These are phyloP conservation scores for Erannis defoliaria DNA, from an alignment of 2,888 invertebrate species.

Conservation along the genomic window DNA sequence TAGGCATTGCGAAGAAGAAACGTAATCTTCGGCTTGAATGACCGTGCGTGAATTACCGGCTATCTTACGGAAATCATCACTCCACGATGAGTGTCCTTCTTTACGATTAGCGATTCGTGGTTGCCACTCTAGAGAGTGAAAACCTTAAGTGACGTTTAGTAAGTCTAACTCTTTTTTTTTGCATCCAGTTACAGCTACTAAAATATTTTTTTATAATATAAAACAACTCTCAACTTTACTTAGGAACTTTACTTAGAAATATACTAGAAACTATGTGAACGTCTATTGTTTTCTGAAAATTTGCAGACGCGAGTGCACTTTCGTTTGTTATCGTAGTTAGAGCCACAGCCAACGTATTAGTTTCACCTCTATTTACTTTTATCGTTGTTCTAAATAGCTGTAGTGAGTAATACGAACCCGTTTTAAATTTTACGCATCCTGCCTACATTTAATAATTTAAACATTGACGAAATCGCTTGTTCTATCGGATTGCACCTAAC, in stretches of 20 bases:
- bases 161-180: no score
- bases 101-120: no score
- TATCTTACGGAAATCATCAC: no score
- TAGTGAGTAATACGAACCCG: constrained; percentile 29
- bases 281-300: constrained; percentile 14
- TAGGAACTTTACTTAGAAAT: not conserved
- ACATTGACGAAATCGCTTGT: constrained; percentile 33
- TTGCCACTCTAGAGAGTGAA: no score
- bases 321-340: constrained; percentile 12
- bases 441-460: constrained; percentile 32
- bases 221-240: no score
- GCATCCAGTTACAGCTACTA: not conserved
- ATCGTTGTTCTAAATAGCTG: constrained; percentile 28
- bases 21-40: no score
- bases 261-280: constrained; percentile 8
- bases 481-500: constrained; percentile 17
- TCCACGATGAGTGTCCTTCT: no score
- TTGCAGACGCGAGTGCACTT: constrained; percentile 22
- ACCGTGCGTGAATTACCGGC: no score
- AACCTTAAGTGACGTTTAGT: no score
- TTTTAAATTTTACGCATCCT: constrained; percentile 37
- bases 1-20: no score
- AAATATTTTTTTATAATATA: no score
- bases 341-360: constrained; percentile 10
- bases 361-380: constrained; percentile 22